These are phyloP conservation scores for Porites evermanni DNA, from an alignment of 92 coral and sea anemone genomes.

Conservation along the genomic window DNA sequence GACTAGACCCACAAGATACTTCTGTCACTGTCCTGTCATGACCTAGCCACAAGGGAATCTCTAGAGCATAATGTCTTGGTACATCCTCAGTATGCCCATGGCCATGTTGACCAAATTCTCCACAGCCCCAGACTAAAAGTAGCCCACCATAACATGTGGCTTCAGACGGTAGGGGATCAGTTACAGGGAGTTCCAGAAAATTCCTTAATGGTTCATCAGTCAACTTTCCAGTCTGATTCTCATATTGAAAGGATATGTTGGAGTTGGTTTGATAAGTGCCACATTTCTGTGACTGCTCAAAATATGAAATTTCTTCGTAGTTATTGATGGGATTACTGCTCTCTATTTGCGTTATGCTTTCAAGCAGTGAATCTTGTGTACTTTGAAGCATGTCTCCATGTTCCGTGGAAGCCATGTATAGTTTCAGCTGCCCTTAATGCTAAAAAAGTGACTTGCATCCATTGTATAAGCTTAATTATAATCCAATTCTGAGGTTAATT, in stretches of 20 bases:
- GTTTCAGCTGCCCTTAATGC: neutral
- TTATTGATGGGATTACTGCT: neutral
- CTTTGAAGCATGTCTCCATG: neutral
- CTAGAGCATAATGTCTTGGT: constrained; percentile 49
- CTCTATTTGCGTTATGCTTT: neutral
- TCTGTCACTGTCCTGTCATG: constrained; percentile 69
- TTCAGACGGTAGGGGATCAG: neutral
- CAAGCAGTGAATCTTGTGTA: neutral
- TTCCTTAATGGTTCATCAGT: neutral
- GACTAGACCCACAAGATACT: constrained; percentile 95
- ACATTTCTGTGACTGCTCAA: neutral
- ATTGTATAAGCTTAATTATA: too few relatives aligned
- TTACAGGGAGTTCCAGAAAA: neutral
- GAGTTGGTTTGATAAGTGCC: neutral
- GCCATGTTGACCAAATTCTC: constrained; percentile 99
- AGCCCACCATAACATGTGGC: constrained; percentile 41
- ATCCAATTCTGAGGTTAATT: too few relatives aligned
- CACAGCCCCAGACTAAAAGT: constrained; percentile 98
- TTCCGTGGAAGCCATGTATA: neutral
- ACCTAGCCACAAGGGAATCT: constrained; percentile 75
- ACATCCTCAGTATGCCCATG: constrained; percentile 82
- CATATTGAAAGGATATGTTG: neutral
- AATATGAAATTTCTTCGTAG: neutral
- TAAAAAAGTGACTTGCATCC: neutral
- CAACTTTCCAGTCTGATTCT: neutral